These are phyloP conservation scores for Leucozona laternaria DNA, from an alignment of 2,888 invertebrate species.

Conservation along the genomic window DNA sequence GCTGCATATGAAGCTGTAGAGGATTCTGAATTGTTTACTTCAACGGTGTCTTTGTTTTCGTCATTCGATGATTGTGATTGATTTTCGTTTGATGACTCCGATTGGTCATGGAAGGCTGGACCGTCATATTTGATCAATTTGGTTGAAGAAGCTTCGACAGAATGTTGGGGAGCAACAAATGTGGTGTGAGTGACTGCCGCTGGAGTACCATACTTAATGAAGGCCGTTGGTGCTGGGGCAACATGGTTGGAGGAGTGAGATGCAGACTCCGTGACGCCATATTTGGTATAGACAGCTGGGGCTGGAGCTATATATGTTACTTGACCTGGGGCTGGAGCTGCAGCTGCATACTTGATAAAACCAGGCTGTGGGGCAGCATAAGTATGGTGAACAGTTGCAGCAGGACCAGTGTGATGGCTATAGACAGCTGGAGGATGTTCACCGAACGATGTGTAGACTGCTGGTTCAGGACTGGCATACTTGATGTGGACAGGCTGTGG, in stretches of 20 bases:
- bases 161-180: constrained; percentile 34
- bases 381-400: constrained; percentile 30
- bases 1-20: neutral
- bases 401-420: constrained; percentile 8
- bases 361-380: constrained; percentile 17
- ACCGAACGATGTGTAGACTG: constrained; percentile 71
- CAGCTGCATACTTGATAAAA: constrained; percentile 10
- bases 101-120: constrained; percentile 5
- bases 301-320: constrained; percentile 75
- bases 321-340: constrained; percentile 46
- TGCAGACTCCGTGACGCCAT: constrained; percentile 19
- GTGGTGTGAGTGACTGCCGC: constrained; percentile 38
- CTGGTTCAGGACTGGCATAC: constrained; percentile 14
- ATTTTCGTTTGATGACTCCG: neutral
- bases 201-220: constrained; percentile 79
- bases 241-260: constrained; percentile 62
- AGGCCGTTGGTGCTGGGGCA: constrained; percentile 77
- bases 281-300: constrained; percentile 33
- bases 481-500: constrained; percentile 14
- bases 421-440: constrained; percentile 34
- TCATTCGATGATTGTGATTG: constrained; percentile 1
- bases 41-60: constrained; percentile 43
- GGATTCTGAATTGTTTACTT: constrained; percentile 18
- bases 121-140: constrained; percentile 10
- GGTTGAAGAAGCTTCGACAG: neutral